Evolutionary conservation across 2,888 invertebrate species (phyloP).

Genomic region (Unio pictorum): DNA sequence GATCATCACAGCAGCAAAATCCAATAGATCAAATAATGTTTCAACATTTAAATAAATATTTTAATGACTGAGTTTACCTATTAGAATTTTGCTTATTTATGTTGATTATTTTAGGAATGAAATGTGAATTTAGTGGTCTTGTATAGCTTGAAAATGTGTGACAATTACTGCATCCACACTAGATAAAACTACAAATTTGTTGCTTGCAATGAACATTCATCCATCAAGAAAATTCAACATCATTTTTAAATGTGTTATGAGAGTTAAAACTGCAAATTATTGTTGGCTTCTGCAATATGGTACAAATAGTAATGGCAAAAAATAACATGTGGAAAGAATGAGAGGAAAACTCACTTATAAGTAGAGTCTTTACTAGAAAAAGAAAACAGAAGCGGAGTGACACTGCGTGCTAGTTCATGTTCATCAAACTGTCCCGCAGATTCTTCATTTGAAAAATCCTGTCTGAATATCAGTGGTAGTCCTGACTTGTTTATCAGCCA

Average conservation of each 20-base stretch:
- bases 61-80: not conserved
- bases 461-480: slow-evolving; percentile 93
- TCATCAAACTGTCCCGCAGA: slow-evolving; percentile 89
- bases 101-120: too few relatives aligned
- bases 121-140: too few relatives aligned
- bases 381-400: slow-evolving; percentile 93
- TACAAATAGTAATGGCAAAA: not conserved
- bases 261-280: too few relatives aligned
- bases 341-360: slow-evolving; percentile 52
- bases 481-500: slow-evolving; percentile 98
- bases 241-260: too few relatives aligned
- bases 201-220: too few relatives aligned
- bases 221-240: too few relatives aligned
- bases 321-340: not conserved
- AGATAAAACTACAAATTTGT: too few relatives aligned
- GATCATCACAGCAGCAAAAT: too few relatives aligned
- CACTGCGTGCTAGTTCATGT: slow-evolving; percentile 93
- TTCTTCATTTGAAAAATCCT: slow-evolving; percentile 77
- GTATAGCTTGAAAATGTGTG: too few relatives aligned
- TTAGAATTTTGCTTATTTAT: too few relatives aligned
- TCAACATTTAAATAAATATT: not conserved
- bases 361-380: slow-evolving; percentile 89
- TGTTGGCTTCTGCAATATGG: not conserved
- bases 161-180: too few relatives aligned
- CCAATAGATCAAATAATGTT: too few relatives aligned